Evolutionary conservation across 2,888 invertebrate species (phyloP).

Genomic region (Strigamia crassipes): DNA sequence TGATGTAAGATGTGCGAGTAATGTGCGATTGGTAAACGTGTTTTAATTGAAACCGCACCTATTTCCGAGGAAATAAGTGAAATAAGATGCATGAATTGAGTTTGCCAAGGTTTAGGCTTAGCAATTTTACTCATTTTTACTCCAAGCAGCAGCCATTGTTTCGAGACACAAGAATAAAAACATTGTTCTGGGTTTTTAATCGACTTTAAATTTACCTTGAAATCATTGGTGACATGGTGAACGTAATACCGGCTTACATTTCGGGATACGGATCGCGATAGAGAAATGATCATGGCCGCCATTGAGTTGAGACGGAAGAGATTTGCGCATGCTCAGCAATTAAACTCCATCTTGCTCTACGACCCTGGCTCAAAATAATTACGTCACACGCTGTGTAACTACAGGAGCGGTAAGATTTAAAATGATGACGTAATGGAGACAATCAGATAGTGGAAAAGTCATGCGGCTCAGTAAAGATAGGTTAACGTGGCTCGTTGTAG

Average conservation of each 20-base stretch:
- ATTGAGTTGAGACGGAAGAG: slow-evolving; percentile 20
- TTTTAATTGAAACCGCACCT: neutral
- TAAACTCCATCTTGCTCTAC: neutral
- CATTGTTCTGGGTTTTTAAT: neutral
- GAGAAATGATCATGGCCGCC: slow-evolving; percentile 40
- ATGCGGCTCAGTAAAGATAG: neutral
- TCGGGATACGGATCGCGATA: slow-evolving; percentile 23
- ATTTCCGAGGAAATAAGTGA: neutral
- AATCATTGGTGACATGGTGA: neutral
- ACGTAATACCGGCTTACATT: slow-evolving; percentile 21
- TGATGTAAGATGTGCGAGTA: neutral
- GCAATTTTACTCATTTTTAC: neutral
- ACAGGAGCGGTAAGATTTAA: neutral
- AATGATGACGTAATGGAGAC: neutral
- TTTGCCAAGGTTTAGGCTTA: neutral
- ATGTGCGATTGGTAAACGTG: neutral
- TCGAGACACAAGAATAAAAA: neutral
- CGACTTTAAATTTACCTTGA: slow-evolving; percentile 18
- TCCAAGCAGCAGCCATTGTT: neutral
- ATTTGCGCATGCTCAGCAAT: neutral
- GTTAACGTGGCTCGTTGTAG: neutral
- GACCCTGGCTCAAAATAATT: neutral
- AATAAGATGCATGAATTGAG: neutral
- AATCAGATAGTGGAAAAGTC: neutral
- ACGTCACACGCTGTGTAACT: neutral